A percentile compares a stretch with the other conserved stretches of the same genome.
These are phyloP conservation scores for Diachasma alloeum DNA, from an alignment of 1,140 invertebrate genomes.

Conservation along the genomic window DNA sequence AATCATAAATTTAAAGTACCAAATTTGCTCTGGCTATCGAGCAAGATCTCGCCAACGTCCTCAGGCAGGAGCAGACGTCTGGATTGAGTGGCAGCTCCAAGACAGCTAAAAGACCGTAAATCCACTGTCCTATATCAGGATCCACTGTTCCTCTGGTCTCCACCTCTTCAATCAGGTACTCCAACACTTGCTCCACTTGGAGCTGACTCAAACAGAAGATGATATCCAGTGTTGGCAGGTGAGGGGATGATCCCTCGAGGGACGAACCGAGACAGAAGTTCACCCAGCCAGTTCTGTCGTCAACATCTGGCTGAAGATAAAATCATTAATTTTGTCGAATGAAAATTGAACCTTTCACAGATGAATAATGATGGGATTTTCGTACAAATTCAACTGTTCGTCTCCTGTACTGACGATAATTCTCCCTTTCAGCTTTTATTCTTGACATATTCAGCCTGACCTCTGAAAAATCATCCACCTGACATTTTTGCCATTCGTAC, in stretches of 20 bases:
- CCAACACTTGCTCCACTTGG: constrained; percentile 63
- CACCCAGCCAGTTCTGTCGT: constrained; percentile 51
- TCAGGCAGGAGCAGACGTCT: constrained; percentile 67
- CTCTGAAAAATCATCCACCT: constrained; percentile 66
- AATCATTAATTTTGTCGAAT: not conserved
- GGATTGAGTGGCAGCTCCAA: constrained; percentile 71
- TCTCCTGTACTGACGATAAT: constrained; percentile 33
- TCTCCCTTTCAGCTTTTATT: constrained; percentile 45
- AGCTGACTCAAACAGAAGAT: constrained; percentile 65
- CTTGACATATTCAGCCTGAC: constrained; percentile 59
- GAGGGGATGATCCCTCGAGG: constrained; percentile 3
- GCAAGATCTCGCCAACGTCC: constrained; percentile 66
- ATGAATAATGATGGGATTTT: constrained; percentile 7
- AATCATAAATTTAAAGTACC: constrained; percentile 47
- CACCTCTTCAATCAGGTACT: constrained; percentile 65
- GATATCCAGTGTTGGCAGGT: constrained; percentile 60
- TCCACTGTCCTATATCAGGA: constrained; percentile 65
- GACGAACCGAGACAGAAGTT: constrained; percentile 43
- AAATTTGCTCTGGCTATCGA: constrained; percentile 64
- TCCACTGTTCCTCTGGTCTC: constrained; percentile 51
- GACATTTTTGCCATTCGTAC: constrained; percentile 64
- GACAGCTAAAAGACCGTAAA: constrained; percentile 67
- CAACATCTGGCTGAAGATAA: constrained; percentile 50
- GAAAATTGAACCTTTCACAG: constrained; percentile 20
- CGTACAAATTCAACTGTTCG: constrained; percentile 43